phyloP scores from a whole-genome alignment of 2,113 vertebrate genomes.

The Chauna torquata region DNA sequence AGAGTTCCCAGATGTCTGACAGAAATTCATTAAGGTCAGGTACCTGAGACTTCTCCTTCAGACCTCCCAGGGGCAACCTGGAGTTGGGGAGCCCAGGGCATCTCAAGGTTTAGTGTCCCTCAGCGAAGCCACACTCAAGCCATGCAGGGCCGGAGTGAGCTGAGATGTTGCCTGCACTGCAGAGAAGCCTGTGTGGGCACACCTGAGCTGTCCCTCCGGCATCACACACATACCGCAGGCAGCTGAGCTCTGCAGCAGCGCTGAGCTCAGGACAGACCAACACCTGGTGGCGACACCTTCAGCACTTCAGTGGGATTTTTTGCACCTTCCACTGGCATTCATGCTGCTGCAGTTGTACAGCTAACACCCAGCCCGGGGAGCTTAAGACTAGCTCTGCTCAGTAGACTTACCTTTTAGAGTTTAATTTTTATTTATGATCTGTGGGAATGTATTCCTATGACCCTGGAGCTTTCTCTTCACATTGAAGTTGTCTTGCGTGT shows the following conservation, averaged over 20 bases:
- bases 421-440: not conserved
- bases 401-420: not conserved
- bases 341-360: not conserved
- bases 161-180: not conserved
- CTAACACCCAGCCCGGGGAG: not conserved
- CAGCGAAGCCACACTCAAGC: not conserved
- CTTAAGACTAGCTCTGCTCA: not conserved
- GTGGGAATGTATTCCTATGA: not conserved
- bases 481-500: not conserved
- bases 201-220: not conserved
- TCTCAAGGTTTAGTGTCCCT: accelerated
- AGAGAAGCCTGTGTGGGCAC: not conserved
- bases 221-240: accelerated
- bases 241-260: not conserved
- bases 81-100: not conserved
- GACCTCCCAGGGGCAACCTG: not conserved
- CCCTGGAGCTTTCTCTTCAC: not conserved
- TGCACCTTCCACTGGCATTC: not conserved
- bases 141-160: not conserved
- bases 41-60: not conserved
- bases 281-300: not conserved
- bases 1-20: not conserved
- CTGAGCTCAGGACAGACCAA: not conserved
- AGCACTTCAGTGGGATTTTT: not conserved
- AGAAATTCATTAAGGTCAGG: not conserved